Base-by-base conservation (phyloP, 2,888 invertebrate species). In the Stegophylla sp. region DNA sequence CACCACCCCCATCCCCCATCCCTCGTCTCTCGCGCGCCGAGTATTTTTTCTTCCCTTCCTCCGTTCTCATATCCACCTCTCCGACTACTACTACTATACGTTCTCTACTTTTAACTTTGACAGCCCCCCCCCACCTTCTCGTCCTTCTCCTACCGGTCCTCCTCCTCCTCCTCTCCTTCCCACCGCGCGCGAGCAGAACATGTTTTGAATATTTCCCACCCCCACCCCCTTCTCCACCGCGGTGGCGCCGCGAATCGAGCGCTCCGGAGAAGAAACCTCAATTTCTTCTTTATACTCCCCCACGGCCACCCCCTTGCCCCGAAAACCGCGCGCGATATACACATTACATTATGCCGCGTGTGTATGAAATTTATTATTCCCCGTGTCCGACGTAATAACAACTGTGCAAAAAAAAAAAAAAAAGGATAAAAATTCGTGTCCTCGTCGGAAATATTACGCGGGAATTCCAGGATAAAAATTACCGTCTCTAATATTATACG, bases 131-230 rank as follows among this genome's bases (percentile, higher is more conserved):
- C 34, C 34, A 20, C 20, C 23, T n/a, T 51, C 63, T 13, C 41
- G 51, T 5, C 61, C 74, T 12, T 61, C 26, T 20, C n/a, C n/a
- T n/a, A n/a, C n/a, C n/a, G 7, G 34, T 5, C 34, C 34, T 56
- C 20, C 23, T n/a, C 63, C 63, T 13, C 41, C 64, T 5, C 61
- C 74, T 12, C 73, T 43, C 28, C n/a, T n/a, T n/a, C n/a, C n/a
- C n/a, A n/a, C n/a, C n/a, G n/a, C 66, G 1, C 63, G 45, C 13
- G 34, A 7, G 3, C 26, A 45, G 69, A 69, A 79, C 79, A 79
- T 63, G 79, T 79, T 79, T 79, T 79, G 79, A 79, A 79, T 79
- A 79, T 79, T 79, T 69, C 79, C 71, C 79, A 69, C 69, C 79
- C 69, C 61, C 77, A 20, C n/a, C 56, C 23, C 48, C 43, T 4